Percentiles rank a stretch among this genome's conserved stretches.
phyloP scores from a whole-genome alignment of 2,888 invertebrate genomes.

The Ormyrus labotus region DNA sequence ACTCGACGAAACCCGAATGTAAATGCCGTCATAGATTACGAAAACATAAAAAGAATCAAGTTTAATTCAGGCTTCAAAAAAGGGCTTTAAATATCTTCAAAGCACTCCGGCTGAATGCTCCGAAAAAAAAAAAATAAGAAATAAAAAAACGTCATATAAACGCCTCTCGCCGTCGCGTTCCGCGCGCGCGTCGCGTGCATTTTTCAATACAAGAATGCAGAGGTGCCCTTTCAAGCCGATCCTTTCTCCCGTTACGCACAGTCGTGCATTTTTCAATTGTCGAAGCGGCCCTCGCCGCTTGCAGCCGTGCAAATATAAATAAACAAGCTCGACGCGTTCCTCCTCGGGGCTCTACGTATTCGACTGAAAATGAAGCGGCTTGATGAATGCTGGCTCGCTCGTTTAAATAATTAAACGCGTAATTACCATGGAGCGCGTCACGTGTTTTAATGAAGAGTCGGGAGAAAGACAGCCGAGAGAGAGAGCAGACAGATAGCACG shows the following conservation, averaged over 20 bases:
- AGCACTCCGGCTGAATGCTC: no score
- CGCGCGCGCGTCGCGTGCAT: no score
- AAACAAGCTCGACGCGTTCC: neutral
- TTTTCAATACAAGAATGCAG: no score
- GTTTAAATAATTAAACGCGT: conserved; percentile 73
- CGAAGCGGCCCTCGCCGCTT: neutral
- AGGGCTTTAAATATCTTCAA: no score
- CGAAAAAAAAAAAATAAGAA: no score
- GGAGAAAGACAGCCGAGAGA: conserved; percentile 2
- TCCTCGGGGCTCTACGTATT: neutral
- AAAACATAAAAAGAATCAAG: no score
- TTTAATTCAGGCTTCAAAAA: no score
- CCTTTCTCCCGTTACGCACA: neutral
- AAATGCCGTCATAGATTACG: no score
- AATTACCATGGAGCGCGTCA: conserved; percentile 69
- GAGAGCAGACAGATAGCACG: neutral
- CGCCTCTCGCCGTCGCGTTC: no score
- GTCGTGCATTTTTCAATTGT: conserved; percentile 12
- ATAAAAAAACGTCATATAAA: no score
- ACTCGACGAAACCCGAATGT: no score
- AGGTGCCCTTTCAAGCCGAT: no score
- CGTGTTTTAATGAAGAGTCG: conserved; percentile 70
- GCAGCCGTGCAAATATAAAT: conserved; percentile 15
- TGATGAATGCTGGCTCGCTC: conserved; percentile 67
- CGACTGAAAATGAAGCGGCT: conserved; percentile 60